Evolutionary conservation across 2,888 invertebrate species (phyloP), one percentile per base, ranked within the genome.

Genomic region (Diadromus collaris): DNA sequence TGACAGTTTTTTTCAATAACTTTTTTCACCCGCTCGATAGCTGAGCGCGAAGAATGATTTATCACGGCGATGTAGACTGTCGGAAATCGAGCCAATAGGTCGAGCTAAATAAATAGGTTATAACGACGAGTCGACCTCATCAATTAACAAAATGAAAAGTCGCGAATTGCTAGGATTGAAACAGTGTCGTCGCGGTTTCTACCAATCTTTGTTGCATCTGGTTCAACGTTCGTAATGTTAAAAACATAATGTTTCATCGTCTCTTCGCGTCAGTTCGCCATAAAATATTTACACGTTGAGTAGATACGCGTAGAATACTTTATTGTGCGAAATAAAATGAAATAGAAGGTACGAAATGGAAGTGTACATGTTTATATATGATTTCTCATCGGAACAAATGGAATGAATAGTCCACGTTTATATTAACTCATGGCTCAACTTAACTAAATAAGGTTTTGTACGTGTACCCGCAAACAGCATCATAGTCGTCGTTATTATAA

Each of bases 361-460:
- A 24, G 54, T 7, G n/a, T 34, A 51, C 51, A 51, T n/a, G 9
- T 38, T 44, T 56, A 16, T 9, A 34, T 56, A 54, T 41, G 51
- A 68, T 68, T 44, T 68, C 4, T 38, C 68, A 41, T 68, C 68
- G 29, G 32, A 27, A 56, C 56, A 27, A 16, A 56, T 56, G 68
- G 54, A 38, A 32, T n/a, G 13, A 24, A 60, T 24, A 32, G 13
- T 38, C 24, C 9, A 38, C 27, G 68, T 44, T 56, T 16, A 54
- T 24, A 38, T 56, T 41, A 56, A 68, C 13, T 27, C n/a, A 56
- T 19, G 41, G 29, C 38, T n/a, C 19, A 64, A 19, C 54, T 41
- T 56, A 29, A 16, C 27, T n/a, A 41, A 19, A 68, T 68, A 27
- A n/a, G 29, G 21, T 44, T 48, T 58, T 46, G 21, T 27, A 46